Base-by-base conservation (phyloP, 1,140 invertebrate species). In the Antheraea pernyi region DNA sequence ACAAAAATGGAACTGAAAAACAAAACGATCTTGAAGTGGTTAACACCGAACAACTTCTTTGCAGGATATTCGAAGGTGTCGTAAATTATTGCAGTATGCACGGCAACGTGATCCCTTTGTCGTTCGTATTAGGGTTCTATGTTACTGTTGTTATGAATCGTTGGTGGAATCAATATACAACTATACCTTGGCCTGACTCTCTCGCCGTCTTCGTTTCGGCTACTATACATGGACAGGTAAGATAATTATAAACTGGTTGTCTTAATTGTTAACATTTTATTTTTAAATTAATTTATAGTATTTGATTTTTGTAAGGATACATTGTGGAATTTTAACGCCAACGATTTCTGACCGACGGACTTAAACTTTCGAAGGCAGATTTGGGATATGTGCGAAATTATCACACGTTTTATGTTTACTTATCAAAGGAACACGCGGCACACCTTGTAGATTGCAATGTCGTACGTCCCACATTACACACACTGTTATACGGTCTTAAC, bases 111-210 rank as follows among this genome's bases (percentile, higher is more conserved):
- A 98, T 98, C 80, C 97, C 97, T 19, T 85, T 98, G 61, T 97
- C 96, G 16, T 97, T 98, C 86, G 97, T 98, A 18, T 93, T 98
- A 60, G 97, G 97, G 63, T 99, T 98, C 89, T 99, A 98, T 90
- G 98, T 99, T 13, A 96, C 96, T 13, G 95, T 98, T 62, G 97
- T 99, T 18, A 97, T 98, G 93, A 96, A 95, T 9, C 94, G 98
- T 83, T 99, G 98, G 98, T 98, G 98, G 98, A 95, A 94, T 87
- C 98, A 98, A 86, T 98, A 97, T 79, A 95, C 94, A 13, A 93
- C 92, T 7, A 96, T 96, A 79, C 96, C 96, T 19, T 97, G 96
- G 95, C 96, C 96, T 0, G 96, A 97, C 90, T 95, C 96, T 7
- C 94, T 97, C 71, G 97, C 97, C 11, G 96, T 98, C 4, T 97